Percentiles rank a stretch among this genome's conserved stretches.
These are phyloP conservation scores for Psittacula derbiana DNA, from an alignment of 2,797 vertebrate species.

Conservation along the genomic window DNA sequence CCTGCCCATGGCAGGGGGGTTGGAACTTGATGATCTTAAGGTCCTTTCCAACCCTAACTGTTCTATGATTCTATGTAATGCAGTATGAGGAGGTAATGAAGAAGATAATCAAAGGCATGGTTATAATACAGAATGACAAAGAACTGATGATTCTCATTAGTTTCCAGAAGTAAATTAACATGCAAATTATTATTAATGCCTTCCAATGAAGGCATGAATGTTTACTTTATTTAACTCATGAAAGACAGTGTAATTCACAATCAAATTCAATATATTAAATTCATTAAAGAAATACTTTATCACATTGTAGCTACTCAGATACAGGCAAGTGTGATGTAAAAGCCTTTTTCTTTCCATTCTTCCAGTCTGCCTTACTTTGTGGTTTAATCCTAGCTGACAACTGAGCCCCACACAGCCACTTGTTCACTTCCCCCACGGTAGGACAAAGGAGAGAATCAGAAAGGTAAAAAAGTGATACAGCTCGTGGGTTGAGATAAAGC, in stretches of 20 bases:
- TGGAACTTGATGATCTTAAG: too few species aligned
- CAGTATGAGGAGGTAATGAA: not conserved
- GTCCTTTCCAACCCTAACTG: too few species aligned
- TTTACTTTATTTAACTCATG: constrained; percentile 8
- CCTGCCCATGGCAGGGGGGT: too few species aligned
- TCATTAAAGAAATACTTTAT: not conserved
- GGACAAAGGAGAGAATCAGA: not conserved
- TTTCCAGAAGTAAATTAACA: not conserved
- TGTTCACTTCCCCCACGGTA: fast-evolving
- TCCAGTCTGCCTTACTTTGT: not conserved
- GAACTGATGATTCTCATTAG: not conserved
- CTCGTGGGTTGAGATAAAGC: fast-evolving
- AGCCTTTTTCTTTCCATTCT: not conserved
- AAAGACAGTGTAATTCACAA: not conserved
- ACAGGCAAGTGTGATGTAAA: not conserved
- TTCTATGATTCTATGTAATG: not conserved
- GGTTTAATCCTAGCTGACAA: not conserved
- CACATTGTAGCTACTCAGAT: not conserved
- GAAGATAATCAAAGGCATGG: not conserved
- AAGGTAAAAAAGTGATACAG: not conserved
- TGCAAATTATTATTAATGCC: not conserved
- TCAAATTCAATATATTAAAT: not conserved
- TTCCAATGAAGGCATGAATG: not conserved
- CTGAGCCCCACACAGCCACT: not conserved
- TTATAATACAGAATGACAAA: not conserved